Percentiles rank a stretch among this genome's conserved stretches.
Conservation (phyloP, 2,113 vertebrate genomes). For the Salvelinus alpinus region DNA sequence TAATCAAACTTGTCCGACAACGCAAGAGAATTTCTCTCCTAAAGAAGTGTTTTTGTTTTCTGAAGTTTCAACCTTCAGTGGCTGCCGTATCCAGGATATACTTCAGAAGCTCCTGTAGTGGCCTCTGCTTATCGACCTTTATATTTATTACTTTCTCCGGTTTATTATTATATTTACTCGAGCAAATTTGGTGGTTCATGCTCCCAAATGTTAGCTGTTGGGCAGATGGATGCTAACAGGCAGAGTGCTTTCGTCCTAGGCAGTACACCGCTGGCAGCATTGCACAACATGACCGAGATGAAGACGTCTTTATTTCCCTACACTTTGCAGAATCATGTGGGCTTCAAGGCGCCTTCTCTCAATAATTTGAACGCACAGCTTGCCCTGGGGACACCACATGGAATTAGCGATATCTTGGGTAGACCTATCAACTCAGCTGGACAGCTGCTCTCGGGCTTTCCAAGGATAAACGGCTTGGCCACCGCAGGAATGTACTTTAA, state of each 20-base stretch:
- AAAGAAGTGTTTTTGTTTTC: conserved; percentile 25
- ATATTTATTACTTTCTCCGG: background rate
- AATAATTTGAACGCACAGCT: conserved; percentile 83
- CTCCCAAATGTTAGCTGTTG: conserved; percentile 88
- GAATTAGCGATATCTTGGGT: conserved; percentile 96
- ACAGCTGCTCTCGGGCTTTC: conserved; percentile 86
- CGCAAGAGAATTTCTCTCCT: conserved; percentile 28
- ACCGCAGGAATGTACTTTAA: conserved; percentile 94
- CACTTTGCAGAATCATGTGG: conserved; percentile 83
- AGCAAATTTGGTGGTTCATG: conserved; percentile 66
- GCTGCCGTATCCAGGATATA: conserved; percentile 48
- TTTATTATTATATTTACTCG: conserved; percentile 22
- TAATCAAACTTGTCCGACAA: conserved; percentile 14
- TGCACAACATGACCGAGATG: conserved; percentile 99
- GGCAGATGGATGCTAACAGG: conserved; percentile 96
- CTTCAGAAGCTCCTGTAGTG: conserved; percentile 30
- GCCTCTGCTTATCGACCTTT: conserved; percentile 5
- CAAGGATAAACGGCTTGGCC: conserved; percentile 88
- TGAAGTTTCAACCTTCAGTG: conserved; percentile 36
- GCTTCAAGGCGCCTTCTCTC: conserved; percentile 86
- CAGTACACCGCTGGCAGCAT: conserved; percentile 93
- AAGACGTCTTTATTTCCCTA: conserved; percentile 97
- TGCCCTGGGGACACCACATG: conserved; percentile 89
- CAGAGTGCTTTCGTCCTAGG: conserved; percentile 96
- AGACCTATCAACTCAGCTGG: conserved; percentile 83